Conservation (phyloP, 2,113 vertebrate species). For the Zosterops hypoxanthus region DNA sequence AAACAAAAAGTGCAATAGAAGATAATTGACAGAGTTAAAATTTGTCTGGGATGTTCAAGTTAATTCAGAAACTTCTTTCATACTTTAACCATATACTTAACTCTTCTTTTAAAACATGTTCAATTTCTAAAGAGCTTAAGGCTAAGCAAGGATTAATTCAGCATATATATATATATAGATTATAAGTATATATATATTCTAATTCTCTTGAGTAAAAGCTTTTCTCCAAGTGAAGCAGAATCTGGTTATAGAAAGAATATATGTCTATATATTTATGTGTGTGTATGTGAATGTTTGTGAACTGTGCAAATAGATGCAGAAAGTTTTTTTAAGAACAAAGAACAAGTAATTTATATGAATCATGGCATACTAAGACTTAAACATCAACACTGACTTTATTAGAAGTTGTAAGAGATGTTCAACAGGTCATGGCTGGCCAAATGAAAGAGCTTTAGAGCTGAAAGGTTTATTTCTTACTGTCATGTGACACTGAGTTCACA, state of each 20-base stretch:
- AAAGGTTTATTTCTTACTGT: background rate
- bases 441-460: background rate
- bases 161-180: background rate
- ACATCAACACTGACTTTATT: background rate
- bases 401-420: background rate
- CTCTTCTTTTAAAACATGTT: background rate
- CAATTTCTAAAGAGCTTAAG: background rate
- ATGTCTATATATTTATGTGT: background rate
- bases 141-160: background rate
- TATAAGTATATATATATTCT: background rate
- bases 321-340: background rate
- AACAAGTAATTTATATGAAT: background rate
- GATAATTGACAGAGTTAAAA: background rate
- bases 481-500: background rate
- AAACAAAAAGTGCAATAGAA: background rate
- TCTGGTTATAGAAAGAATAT: background rate
- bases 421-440: background rate
- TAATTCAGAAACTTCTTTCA: background rate
- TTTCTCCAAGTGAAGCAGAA: background rate
- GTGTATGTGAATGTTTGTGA: background rate
- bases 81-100: background rate
- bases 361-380: background rate
- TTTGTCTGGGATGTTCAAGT: background rate
- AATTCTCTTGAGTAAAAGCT: background rate
- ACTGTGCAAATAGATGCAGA: background rate